Evolutionary conservation across 2,888 invertebrate genomes (phyloP), one percentile per base, ranked within the genome.

Genomic region (Arctia plantaginis): DNA sequence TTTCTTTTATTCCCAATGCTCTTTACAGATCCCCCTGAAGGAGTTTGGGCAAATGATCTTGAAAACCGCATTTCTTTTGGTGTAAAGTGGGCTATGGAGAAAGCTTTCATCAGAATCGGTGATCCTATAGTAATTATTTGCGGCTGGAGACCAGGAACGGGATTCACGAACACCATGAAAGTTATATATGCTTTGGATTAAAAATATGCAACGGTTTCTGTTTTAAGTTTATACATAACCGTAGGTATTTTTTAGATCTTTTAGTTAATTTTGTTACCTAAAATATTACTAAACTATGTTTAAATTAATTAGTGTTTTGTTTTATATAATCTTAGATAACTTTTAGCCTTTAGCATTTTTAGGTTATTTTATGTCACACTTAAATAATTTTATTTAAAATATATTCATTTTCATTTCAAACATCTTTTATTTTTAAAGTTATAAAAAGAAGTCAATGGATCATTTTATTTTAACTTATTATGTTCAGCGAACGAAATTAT

Each of bases 81-180:
- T 44, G 93, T 96, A 13, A 96, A 96, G 70, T 96, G 97, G 90
- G 97, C 97, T 10, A 96, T 97, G 89, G 92, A 93, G 18, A 92
- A 94, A 62, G 97, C 97, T 0, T 97, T 97, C 86, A 93, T 98
- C 51, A 94, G 96, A 80, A 94, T 96, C 20, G 97, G 97, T 0
- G 98, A 98, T 87, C 96, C 97, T 0, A 87, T 98, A 8, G 96
- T 98, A 35, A 91, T 97, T 30, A 96, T 98, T 23, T 97, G 97
- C n/a, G 97, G 98, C 1, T 97, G 97, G 96, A 96, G 96, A 81
- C 96, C 97, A 75, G 97, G 97, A 1, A 93, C 97, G 1, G 97
- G 97, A 0, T 97, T 96, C 86, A 97, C 97, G 0, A 98, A 98
- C 88, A 97, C 97, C 0, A 96, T 98, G 95, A 95, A 97, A 80